Base-by-base conservation (phyloP, 2,113 vertebrate species). In the Paradisaea rubra region DNA sequence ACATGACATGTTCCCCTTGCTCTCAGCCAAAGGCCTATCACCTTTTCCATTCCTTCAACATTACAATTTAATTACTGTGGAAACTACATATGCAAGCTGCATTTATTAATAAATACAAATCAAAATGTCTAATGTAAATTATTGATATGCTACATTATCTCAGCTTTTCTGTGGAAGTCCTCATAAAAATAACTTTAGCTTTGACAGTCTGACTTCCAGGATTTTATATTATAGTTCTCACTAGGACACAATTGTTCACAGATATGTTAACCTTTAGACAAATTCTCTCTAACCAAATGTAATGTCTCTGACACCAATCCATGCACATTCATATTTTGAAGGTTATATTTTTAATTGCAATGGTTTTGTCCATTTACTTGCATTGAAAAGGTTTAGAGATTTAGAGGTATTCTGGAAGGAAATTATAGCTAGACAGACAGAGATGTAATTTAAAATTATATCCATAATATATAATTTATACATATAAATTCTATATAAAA, bases 41-140 rank as follows among this genome's bases (percentile, higher is more conserved):
- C 56, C 39, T 56, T 65, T 42, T 70, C 65, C 39, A 53, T 59
- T 85, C 33, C 68, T 81, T 44, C 66, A 47, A 44, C 16, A 39
- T 79, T 81, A 69, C 70, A 73, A 93, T 71, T 87, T 85, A 49
- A 92, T 91, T 91, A 74, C 56, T 64, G 15, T 56, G 50, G 60
- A 86, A 93, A 37, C 15, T 25, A 61, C 41, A 73, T 47, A 71
- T 11, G 21, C 39, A 65, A 82, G 57, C n/a, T 42, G 39, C n/a
- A 68, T 83, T 92, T 88, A 91, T 89, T 91, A 85, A 70, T 65
- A 93, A 81, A 88, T 22, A 90, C 18, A 86, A 69, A 93, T 70
- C 59, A 80, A 85, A 83, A 57, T 31, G 18, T 79, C 71, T 70
- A 30, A 33, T 4, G 19, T 81, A 76, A 65, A 50, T 80, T 91